Evolutionary conservation across 2,113 vertebrate species (phyloP), one percentile per base, ranked within the genome.

Genomic region (Sapajus apella): DNA sequence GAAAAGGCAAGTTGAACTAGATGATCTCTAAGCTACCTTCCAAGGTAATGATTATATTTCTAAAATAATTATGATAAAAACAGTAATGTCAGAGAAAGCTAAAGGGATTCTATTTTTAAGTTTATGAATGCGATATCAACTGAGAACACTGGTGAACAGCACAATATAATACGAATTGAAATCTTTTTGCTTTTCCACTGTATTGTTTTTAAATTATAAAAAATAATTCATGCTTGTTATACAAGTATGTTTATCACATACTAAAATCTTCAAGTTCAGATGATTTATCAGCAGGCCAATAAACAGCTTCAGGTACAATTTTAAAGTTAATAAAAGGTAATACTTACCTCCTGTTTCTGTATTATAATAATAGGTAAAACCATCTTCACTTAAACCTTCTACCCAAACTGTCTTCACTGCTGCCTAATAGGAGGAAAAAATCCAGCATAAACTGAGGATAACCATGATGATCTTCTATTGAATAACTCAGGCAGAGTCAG

Each of bases 301-400:
- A 77, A 87, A 32, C 56, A 73, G 16, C 95, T 92, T 85, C 21
- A 91, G 8, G 30, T 58, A 84, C 6, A 87, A 81, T 68, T 95
- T 83, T 93, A 86, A 76, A 92, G 43, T 77, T 77, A 85, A 96
- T 80, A 32, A 72, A 94, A 82, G 27, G 8, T 89, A 61, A 50
- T 64, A 95, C 98, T 98, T 98, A 99, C 99, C 99, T 98, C 99
- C 99, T 80, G 99, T 99, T 95, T 98, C 91, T 77, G 98, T 98
- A 98, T 99, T 99, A 97, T 99, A 99, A 97, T 99, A 99, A 97
- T 99, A 99, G 5, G 98, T 98, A 84, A 98, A 99, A 52, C 99
- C 99, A 92, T 99, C 99, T 95, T 99, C 99, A 97, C 99, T 99
- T 94, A 99, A 73, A 12, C 99, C 99, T 98, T 99, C 99, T 91